These are phyloP conservation scores for Anhinga anhinga DNA, from an alignment of 2,113 vertebrate species.

Conservation along the genomic window DNA sequence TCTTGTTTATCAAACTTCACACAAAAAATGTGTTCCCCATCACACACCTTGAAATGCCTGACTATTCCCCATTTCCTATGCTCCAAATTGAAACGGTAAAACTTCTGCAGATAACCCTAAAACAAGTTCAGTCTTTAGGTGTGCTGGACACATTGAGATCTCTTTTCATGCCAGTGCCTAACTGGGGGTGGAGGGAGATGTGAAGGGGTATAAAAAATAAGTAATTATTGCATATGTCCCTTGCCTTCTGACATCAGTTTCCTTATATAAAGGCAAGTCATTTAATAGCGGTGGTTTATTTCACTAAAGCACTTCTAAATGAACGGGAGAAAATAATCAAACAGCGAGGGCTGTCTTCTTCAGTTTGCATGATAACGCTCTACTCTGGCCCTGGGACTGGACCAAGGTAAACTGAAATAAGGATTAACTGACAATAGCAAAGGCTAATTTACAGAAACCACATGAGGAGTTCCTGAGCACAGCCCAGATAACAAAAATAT, in stretches of 20 bases:
- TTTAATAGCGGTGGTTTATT: neutral
- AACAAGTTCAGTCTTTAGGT: accelerated
- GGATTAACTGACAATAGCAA: conserved; percentile 79
- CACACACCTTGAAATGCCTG: neutral
- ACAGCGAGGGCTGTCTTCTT: neutral
- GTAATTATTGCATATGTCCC: neutral
- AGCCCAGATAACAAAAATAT: conserved; percentile 89
- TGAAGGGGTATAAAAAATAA: neutral
- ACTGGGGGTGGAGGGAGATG: neutral
- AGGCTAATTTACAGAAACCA: conserved; percentile 75
- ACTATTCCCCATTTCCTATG: neutral
- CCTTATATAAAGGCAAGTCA: neutral
- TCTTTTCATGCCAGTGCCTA: neutral
- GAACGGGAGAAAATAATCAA: neutral
- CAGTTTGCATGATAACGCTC: conserved; percentile 17
- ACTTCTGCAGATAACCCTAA: neutral
- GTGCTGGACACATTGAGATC: accelerated
- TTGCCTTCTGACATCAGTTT: neutral
- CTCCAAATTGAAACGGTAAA: neutral
- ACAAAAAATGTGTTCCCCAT: neutral
- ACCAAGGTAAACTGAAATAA: conserved; percentile 76
- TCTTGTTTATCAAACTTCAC: neutral
- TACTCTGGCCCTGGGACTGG: conserved; percentile 36
- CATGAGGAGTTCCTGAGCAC: conserved; percentile 74
- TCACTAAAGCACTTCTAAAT: neutral